Evolutionary conservation across 2,113 vertebrate genomes (phyloP).

Genomic region (Chloropsis hardwickii): DNA sequence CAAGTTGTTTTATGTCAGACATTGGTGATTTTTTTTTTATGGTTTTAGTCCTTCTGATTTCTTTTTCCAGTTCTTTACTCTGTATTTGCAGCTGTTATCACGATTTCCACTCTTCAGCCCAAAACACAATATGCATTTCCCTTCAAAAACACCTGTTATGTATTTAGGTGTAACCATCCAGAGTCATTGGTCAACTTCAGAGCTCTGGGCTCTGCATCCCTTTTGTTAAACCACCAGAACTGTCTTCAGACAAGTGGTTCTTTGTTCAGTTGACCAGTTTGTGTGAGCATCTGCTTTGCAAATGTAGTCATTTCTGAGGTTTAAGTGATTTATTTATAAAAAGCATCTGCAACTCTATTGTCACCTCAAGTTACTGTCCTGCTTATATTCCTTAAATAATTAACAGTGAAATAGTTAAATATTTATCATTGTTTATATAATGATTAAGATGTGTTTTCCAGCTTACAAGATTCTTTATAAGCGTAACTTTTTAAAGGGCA

Average conservation of each 20-base stretch:
- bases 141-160: neutral
- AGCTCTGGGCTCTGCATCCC: neutral
- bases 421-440: neutral
- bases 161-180: neutral
- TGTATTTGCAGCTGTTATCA: conserved; percentile 27
- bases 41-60: neutral
- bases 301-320: neutral
- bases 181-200: neutral
- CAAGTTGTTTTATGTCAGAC: neutral
- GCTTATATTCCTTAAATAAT: neutral
- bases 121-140: neutral
- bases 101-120: neutral
- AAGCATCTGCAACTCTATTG: neutral
- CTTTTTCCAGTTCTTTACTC: conserved; percentile 20
- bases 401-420: neutral
- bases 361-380: neutral
- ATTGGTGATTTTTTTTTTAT: neutral
- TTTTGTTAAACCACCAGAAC: neutral
- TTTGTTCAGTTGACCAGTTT: neutral
- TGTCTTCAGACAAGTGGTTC: neutral
- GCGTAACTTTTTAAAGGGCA: neutral
- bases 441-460: neutral
- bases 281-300: neutral
- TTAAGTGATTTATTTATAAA: neutral
- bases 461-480: neutral